A percentile compares a stretch with the other conserved stretches of the same genome.
Evolutionary conservation across 2,797 vertebrate species (phyloP).

Genomic region (Helicolenus hilgendorfi): DNA sequence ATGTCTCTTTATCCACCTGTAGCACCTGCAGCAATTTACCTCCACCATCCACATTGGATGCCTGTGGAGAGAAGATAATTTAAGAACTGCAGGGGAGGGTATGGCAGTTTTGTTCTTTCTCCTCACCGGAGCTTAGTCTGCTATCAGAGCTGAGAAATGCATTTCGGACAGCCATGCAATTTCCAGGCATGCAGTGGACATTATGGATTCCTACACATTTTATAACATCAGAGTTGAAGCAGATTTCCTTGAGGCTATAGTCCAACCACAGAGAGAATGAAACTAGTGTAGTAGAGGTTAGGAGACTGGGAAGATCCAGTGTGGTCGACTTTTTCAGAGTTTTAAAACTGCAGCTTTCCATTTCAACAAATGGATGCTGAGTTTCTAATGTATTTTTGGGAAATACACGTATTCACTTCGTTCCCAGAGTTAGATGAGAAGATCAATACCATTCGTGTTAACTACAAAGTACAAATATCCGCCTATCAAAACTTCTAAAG

Average conservation of each 20-base stretch:
- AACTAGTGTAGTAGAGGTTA: neutral
- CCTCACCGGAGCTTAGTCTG: neutral
- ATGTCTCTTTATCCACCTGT: constrained; percentile 5
- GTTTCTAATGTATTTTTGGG: neutral
- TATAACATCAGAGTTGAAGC: neutral
- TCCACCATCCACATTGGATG: constrained; percentile 30
- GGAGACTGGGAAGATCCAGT: neutral
- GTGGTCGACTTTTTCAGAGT: neutral
- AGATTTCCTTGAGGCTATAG: neutral
- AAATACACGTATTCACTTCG: neutral
- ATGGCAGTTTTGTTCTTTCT: constrained; percentile 32
- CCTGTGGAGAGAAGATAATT: constrained; percentile 53
- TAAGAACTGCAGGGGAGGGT: constrained; percentile 37
- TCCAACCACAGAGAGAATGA: neutral
- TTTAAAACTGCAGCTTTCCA: neutral
- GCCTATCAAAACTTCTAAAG: neutral
- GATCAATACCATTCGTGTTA: neutral
- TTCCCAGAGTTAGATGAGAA: neutral
- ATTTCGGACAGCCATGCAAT: neutral
- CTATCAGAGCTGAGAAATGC: constrained; percentile 24
- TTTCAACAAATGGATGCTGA: neutral
- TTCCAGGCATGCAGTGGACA: constrained; percentile 19
- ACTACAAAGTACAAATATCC: neutral
- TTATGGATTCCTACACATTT: constrained; percentile 27
- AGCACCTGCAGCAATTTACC: constrained; percentile 49